Evolutionary conservation across 2,888 invertebrate species (phyloP).

Genomic region (Cheiracanthium punctorium): DNA sequence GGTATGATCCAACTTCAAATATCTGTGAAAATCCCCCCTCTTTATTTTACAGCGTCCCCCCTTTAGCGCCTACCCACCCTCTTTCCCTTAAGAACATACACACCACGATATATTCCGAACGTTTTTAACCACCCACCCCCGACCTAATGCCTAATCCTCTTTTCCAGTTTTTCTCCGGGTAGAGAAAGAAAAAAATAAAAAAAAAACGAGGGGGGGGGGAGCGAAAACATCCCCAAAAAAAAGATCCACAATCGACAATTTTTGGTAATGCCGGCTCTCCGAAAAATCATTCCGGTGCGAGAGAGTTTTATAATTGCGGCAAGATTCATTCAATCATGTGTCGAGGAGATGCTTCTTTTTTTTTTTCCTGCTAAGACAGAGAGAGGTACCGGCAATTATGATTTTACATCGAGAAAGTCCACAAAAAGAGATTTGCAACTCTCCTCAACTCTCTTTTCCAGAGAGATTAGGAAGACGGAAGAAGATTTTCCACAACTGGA

Average conservation of each 20-base stretch:
- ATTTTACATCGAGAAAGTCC: background rate
- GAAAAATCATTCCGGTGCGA: background rate
- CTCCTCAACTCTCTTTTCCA: background rate
- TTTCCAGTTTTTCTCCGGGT: conserved; percentile 4
- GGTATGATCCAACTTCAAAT: conserved; percentile 39
- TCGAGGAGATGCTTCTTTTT: too few relatives aligned
- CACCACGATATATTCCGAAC: conserved; percentile 30
- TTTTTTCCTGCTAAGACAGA: background rate
- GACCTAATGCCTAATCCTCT: conserved; percentile 64
- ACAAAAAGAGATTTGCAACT: background rate
- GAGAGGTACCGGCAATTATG: background rate
- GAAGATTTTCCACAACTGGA: background rate
- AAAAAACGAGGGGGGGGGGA: background rate
- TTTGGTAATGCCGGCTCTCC: background rate
- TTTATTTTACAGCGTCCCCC: conserved; percentile 40
- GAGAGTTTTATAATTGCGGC: conserved; percentile 1
- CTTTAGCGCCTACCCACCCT: too few relatives aligned
- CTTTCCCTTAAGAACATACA: conserved; percentile 23
- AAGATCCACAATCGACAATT: conserved; percentile 18
- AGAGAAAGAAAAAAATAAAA: background rate
- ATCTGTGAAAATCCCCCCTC: conserved; percentile 57
- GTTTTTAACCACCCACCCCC: conserved; percentile 34
- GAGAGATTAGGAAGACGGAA: background rate
- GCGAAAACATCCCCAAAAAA: background rate
- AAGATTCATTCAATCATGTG: conserved; percentile 16